Percentiles rank a stretch among this genome's conserved stretches.
phyloP scores from a whole-genome alignment of 2,888 invertebrate species.

The Phorcus lineatus region DNA sequence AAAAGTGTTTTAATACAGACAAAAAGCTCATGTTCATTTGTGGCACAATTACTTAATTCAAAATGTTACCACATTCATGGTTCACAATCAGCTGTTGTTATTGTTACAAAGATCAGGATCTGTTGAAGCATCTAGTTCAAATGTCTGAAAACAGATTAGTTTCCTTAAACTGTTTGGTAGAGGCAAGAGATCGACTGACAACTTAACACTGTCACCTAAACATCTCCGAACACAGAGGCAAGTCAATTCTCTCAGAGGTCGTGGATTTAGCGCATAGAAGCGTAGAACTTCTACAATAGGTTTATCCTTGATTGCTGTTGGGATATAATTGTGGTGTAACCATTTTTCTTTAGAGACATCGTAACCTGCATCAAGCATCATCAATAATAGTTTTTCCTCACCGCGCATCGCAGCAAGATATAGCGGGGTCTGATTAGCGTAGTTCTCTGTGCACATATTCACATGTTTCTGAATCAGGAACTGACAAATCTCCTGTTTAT shows the following conservation, averaged over 20 bases:
- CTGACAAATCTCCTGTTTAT: slow-evolving; percentile 57
- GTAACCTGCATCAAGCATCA: slow-evolving; percentile 61
- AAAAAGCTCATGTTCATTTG: too few species aligned
- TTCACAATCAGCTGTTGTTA: background rate
- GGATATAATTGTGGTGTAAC: slow-evolving; percentile 48
- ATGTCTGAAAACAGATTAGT: slow-evolving; percentile 24
- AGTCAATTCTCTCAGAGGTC: slow-evolving; percentile 45
- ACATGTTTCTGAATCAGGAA: slow-evolving; percentile 60
- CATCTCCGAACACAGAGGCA: slow-evolving; percentile 42
- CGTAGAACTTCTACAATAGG: slow-evolving; percentile 42
- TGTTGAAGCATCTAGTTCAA: background rate
- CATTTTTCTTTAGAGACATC: slow-evolving; percentile 55
- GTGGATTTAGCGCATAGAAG: slow-evolving; percentile 44
- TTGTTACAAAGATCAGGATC: background rate
- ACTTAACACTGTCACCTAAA: slow-evolving; percentile 17
- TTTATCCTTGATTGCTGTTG: slow-evolving; percentile 37
- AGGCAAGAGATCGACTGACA: slow-evolving; percentile 29
- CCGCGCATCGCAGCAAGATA: slow-evolving; percentile 58
- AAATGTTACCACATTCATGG: background rate
- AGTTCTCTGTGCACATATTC: slow-evolving; percentile 53
- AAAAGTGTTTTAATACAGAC: too few species aligned
- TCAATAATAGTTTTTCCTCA: slow-evolving; percentile 46
- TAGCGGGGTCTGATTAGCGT: slow-evolving; percentile 55
- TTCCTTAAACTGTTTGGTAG: slow-evolving; percentile 37
- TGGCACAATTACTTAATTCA: background rate